phyloP scores from a whole-genome alignment of 2,113 vertebrate species.

The Melanerpes aurifrons region DNA sequence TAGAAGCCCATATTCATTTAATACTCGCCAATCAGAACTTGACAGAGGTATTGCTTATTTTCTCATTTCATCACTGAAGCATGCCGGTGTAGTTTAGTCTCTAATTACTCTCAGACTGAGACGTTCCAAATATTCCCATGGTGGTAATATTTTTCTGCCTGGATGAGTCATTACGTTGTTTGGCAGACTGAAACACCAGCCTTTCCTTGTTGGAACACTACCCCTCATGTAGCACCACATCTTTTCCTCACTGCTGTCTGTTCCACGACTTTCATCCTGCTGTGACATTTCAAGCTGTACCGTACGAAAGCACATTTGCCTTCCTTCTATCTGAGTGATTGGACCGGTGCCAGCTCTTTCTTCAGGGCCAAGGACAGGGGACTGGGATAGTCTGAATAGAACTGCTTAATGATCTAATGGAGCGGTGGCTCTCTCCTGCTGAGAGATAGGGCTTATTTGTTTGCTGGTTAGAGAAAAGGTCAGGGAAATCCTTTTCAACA shows the following conservation, averaged over 20 bases:
- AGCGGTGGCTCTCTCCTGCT: conserved; percentile 77
- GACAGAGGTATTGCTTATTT: conserved; percentile 86
- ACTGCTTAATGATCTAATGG: conserved; percentile 83
- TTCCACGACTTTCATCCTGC: conserved; percentile 77
- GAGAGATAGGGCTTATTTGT: conserved; percentile 82
- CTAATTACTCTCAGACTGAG: conserved; percentile 95
- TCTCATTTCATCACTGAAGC: conserved; percentile 86
- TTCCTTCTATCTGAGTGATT: conserved; percentile 79
- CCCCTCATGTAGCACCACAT: conserved; percentile 76
- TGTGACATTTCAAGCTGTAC: conserved; percentile 79
- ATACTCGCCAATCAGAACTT: conserved; percentile 80
- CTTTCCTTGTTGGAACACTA: conserved; percentile 83
- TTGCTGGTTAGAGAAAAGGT: conserved; percentile 80
- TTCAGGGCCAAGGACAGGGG: conserved; percentile 84
- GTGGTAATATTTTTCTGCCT: conserved; percentile 96
- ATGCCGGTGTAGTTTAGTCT: conserved; percentile 91
- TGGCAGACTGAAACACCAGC: conserved; percentile 89
- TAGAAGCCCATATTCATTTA: conserved; percentile 78
- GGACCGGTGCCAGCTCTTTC: conserved; percentile 80
- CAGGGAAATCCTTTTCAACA: conserved; percentile 83
- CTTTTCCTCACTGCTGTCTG: conserved; percentile 75
- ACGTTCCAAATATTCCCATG: conserved; percentile 89
- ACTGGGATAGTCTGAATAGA: conserved; percentile 77
- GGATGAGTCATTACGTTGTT: conserved; percentile 91
- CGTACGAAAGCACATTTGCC: conserved; percentile 73